Evolutionary conservation across 92 coral and sea anemone species (phyloP), one percentile per base, ranked within the genome.

Genomic region (Parazoanthus swiftii): DNA sequence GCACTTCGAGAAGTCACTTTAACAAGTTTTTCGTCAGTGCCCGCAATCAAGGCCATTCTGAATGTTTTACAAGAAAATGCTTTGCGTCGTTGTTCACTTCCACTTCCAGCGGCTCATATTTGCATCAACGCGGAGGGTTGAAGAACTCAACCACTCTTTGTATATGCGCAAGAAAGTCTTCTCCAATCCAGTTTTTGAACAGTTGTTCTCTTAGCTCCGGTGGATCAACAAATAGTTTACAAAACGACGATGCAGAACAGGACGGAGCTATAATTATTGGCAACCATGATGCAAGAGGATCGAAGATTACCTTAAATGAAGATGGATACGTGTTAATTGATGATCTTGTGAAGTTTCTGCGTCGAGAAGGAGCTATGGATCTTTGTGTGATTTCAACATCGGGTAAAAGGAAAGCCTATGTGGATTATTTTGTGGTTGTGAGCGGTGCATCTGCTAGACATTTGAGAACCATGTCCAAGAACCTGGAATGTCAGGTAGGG

Each of bases 391-490:
- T 97, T 73, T 80, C 93, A 83, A 90, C 99, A 11, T 86, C 96
- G 25, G 98, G 96, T 54, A 93, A 90, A 42, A 91, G 94, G 73
- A 88, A 89, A 71, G 89, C 89, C 50, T 97, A 97, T 94, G 99
- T 96, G 72, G 99, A 95, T 58, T 97, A 95, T 81, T 95, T 97
- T 81, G 93, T 97, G 36, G 96, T 97, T 39, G 98, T 92, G 37
- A 97, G 98, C 76, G 99, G 99, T 59, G 91, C 91, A 79, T 92
- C 99, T 23, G 88, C 93, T 3, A 89, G 99, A 86, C 99, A 97
- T 88, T 88, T 97, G 33, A 91, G 93, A 26, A 98, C 99, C 35
- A 97, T 97, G 98, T 92, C 98, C 8, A 97, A 97, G 48, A 94
- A 97, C 85, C 92, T 95, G 9, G 96, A 97, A 78, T 94, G 88